A percentile compares a stretch with the other conserved stretches of the same genome.
phyloP scores from a whole-genome alignment of 2,888 invertebrate genomes.

The Monochamus alternatus region DNA sequence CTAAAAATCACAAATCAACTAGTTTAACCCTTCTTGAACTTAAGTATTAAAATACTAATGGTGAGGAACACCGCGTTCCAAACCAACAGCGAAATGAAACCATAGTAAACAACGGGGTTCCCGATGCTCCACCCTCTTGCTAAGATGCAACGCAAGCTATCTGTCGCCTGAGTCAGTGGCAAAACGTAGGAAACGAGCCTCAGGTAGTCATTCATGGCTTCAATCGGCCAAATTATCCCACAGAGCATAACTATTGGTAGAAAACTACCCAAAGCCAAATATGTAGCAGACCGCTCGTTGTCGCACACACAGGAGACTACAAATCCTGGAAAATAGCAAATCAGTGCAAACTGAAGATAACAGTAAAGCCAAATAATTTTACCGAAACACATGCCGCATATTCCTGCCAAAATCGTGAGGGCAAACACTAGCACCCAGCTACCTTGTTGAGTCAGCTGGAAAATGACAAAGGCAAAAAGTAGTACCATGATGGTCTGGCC shows the following conservation, averaged over 20 bases:
- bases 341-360: background rate
- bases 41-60: constrained; percentile 82
- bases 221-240: constrained; percentile 95
- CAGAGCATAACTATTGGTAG: constrained; percentile 89
- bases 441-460: constrained; percentile 85
- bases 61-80: constrained; percentile 88
- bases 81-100: constrained; percentile 83
- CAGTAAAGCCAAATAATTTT: constrained; percentile 27
- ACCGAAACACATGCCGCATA: constrained; percentile 94
- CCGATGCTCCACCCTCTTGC: constrained; percentile 87
- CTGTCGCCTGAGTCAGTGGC: constrained; percentile 91
- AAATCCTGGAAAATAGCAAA: constrained; percentile 76
- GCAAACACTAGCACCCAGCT: constrained; percentile 82
- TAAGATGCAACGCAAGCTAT: constrained; percentile 88
- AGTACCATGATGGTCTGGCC: constrained; percentile 87
- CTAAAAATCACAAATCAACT: constrained; percentile 31
- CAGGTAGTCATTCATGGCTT: constrained; percentile 89
- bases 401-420: constrained; percentile 85
- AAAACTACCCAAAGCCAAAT: constrained; percentile 89
- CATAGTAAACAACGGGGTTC: constrained; percentile 83
- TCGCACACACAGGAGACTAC: constrained; percentile 87
- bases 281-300: constrained; percentile 88
- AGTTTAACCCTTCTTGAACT: constrained; percentile 87
- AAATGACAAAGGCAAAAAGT: constrained; percentile 84
- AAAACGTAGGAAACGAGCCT: constrained; percentile 80